These are phyloP conservation scores for Philopedon plagiatum DNA, from an alignment of 2,888 invertebrate species.

Conservation along the genomic window DNA sequence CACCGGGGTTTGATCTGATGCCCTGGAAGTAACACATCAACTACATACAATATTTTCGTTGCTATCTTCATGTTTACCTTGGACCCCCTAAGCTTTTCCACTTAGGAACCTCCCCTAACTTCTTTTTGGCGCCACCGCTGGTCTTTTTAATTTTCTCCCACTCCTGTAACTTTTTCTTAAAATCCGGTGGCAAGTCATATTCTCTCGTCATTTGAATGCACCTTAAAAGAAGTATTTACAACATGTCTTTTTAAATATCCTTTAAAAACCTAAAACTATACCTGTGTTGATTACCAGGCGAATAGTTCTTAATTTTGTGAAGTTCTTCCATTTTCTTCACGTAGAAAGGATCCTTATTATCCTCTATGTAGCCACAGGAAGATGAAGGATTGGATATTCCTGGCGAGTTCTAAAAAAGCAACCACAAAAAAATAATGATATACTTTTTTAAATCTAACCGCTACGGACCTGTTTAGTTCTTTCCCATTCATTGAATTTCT, in stretches of 20 bases:
- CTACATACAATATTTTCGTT: too few relatives aligned
- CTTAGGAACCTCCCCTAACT: conserved; percentile 75
- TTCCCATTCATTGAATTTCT: conserved; percentile 76
- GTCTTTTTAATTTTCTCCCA: conserved; percentile 84
- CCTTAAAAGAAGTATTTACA: conserved; percentile 13
- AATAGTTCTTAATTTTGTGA: conserved; percentile 68
- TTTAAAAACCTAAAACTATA: conserved; percentile 4
- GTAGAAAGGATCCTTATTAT: conserved; percentile 65
- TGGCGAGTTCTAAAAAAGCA: conserved; percentile 31
- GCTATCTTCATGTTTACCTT: too few relatives aligned
- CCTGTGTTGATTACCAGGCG: conserved; percentile 52
- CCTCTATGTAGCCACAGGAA: conserved; percentile 59
- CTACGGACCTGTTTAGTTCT: conserved; percentile 58
- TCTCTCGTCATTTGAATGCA: conserved; percentile 69
- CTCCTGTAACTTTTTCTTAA: conserved; percentile 87
- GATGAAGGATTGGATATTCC: conserved; percentile 54
- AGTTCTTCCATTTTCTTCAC: conserved; percentile 71
- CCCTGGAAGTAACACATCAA: conserved; percentile 14
- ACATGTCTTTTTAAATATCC: too few relatives aligned
- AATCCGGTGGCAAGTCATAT: conserved; percentile 83
- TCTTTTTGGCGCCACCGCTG: conserved; percentile 62
- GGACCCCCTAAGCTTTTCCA: conserved; percentile 71
- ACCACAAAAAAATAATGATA: neutral
- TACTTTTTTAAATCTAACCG: too few relatives aligned
- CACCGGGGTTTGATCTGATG: conserved; percentile 63